Evolutionary conservation across 2,888 invertebrate species (phyloP), one percentile per base, ranked within the genome.

Genomic region (Melieria picta): DNA sequence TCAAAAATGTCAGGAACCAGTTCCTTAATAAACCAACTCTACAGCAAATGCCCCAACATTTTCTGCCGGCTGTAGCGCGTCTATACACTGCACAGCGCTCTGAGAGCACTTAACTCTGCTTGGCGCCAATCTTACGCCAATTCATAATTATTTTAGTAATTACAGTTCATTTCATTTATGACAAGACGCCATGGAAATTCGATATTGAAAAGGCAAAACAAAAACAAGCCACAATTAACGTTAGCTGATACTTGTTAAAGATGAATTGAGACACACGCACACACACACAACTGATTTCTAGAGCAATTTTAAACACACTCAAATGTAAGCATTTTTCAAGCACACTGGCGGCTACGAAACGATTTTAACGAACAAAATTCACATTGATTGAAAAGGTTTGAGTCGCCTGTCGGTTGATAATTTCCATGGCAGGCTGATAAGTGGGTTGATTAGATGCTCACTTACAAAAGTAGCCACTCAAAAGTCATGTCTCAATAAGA

Each of bases 41-140:
- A 30, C 30, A 30, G 2, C 30, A 30, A 30, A 30, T 30, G 30
- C 2, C 30, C 30, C 30, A 30, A 30, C 30, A 30, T 30, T 30
- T 30, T 30, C 30, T 30, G 30, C 30, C 30, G 30, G 30, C 30
- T 30, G 30, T 30, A 30, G 30, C 30, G 3, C 30, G 30, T 30
- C 30, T 30, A 30, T 30, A 2, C 30, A 30, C 30, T 30, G 30
- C 30, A 30, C 3, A 30, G 30, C 30, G 30, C 3, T 48, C 5
- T 43, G 30, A 50, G 52, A 61, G 69, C 71, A 76, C 74, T 76
- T 74, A 67, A 62, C 66, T 66, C 66, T 60, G 71, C 70, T 42
- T 75, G 79, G 79, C 79, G 80, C 79, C 77, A 77, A 75, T 56
- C 76, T 74, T 77, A 77, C 75, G 75, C 75, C 78, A 75, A 75